Evolutionary conservation across 2,113 vertebrate species (phyloP).

Genomic region (Protobothrops flavoviridis): DNA sequence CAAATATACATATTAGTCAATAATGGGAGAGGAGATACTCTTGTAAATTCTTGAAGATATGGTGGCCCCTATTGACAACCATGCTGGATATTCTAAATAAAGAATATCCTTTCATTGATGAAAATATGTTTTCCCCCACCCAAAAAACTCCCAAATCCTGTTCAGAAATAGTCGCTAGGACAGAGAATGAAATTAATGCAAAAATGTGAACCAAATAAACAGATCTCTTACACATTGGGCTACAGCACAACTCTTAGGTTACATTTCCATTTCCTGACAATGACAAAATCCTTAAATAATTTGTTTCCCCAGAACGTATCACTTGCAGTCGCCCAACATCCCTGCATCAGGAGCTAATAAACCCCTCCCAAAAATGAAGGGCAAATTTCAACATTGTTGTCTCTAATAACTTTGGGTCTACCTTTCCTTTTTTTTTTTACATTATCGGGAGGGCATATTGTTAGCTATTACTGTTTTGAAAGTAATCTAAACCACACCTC

Average conservation of each 20-base stretch:
- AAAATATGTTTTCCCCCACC: background rate
- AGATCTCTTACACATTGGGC: background rate
- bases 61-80: background rate
- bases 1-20: background rate
- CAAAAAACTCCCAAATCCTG: background rate
- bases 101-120: background rate
- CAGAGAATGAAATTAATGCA: background rate
- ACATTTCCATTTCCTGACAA: background rate
- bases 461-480: background rate
- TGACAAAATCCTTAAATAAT: background rate
- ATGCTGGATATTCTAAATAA: background rate
- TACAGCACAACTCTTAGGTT: background rate
- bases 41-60: background rate
- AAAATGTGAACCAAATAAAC: background rate
- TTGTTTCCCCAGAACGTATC: background rate
- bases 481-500: conserved; percentile 8
- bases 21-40: background rate
- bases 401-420: background rate
- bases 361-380: background rate
- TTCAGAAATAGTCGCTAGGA: background rate
- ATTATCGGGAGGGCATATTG: background rate
- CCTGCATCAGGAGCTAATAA: background rate
- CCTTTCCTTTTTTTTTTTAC: background rate
- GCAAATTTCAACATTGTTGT: background rate
- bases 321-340: background rate